Evolutionary conservation across 92 coral and sea anemone species (phyloP), one percentile per base, ranked within the genome.

Genomic region (Phymanthus crucifer): DNA sequence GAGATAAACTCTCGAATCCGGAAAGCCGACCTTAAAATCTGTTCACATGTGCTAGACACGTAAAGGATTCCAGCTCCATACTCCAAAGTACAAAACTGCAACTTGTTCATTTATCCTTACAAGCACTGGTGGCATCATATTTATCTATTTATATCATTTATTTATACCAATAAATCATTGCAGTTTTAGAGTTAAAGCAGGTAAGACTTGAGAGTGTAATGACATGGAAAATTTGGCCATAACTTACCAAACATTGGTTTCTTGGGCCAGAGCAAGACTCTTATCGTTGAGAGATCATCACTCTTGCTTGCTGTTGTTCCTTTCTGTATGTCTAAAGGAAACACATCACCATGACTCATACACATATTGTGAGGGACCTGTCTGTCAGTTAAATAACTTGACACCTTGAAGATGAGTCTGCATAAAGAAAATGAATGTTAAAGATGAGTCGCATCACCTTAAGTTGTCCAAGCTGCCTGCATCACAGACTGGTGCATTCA

Each of bases 261-360:
- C 47, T 80, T 78, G 0, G 91, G 91, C 87, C 87, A 82, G 19
- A 87, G 83, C 71, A 87, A 67, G 23, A 83, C 87, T 72, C 80
- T 43, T 2, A 77, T 19, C 2, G 88, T 78, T 19, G 75, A 18
- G 1, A 16, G 75, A 3, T 84, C 72, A 66, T 38, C n/a, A 34
- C 27, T 61, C 31, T 34, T 40, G 32, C 16, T 43, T 17, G 37
- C 43, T 76, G 78, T 29, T 21, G 12, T 36, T 16, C 13, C 74
- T 50, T 14, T 54, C 38, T 29, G 18, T 14, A 26, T 46, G 4
- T 4, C 61, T 43, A 43, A 29, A 17, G 69, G 38, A 37, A 87
- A 78, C 14, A 29, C 19, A 13, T 46, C 38, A 17, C 87, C 87
- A 27, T 76, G 66, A 27, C 75, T 82, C 34, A 87, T 77, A 47